Percentiles rank a stretch among this genome's conserved stretches.
These are phyloP conservation scores for Micrasema minimum DNA, from an alignment of 1,140 invertebrate species.

Conservation along the genomic window DNA sequence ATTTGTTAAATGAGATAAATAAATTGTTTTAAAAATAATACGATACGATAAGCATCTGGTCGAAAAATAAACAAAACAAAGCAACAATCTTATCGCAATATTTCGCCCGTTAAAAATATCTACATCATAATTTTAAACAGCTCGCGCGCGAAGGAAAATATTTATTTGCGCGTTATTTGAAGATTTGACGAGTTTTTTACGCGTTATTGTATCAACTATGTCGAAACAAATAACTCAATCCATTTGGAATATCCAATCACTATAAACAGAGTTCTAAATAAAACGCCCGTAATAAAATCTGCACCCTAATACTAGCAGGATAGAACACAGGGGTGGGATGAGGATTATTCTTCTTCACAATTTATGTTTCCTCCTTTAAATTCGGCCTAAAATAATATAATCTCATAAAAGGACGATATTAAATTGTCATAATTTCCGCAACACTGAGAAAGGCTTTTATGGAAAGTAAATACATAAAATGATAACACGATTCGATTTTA, in stretches of 20 bases:
- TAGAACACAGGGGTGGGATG: conserved; percentile 1
- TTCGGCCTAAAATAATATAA: conserved; percentile 50
- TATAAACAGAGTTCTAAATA: conserved; percentile 51
- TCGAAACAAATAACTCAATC: conserved; percentile 40
- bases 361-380: conserved; percentile 52
- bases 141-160: conserved; percentile 1
- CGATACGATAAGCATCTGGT: too few species aligned
- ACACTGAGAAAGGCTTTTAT: conserved; percentile 41
- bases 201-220: neutral
- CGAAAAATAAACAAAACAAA: too few species aligned
- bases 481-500: neutral
- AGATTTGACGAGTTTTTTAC: conserved; percentile 17
- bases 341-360: conserved; percentile 33
- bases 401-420: conserved; percentile 52
- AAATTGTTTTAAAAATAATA: too few species aligned
- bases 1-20: too few species aligned
- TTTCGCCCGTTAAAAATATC: too few species aligned
- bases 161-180: conserved; percentile 9
- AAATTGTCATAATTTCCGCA: conserved; percentile 50
- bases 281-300: conserved; percentile 50
- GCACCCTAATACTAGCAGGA: conserved; percentile 8
- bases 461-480: conserved; percentile 24
- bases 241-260: conserved; percentile 46
- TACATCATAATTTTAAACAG: too few species aligned
- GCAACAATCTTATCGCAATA: too few species aligned